A percentile compares a stretch with the other conserved stretches of the same genome.
These are phyloP conservation scores for Etia nguti DNA, from an alignment of 2,113 vertebrate species.

Conservation along the genomic window DNA sequence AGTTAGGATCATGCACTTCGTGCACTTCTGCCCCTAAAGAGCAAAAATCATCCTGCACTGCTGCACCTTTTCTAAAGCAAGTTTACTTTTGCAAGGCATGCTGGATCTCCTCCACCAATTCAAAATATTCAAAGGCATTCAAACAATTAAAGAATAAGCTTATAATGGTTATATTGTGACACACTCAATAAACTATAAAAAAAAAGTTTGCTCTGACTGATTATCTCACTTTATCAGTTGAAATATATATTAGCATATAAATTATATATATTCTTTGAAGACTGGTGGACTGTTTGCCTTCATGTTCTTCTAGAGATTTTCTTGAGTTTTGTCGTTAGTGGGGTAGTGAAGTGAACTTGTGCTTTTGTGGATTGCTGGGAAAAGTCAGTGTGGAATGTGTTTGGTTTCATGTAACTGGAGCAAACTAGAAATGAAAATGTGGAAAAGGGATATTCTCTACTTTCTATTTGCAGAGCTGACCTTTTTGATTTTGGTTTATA, in stretches of 20 bases:
- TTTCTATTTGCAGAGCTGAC: not conserved
- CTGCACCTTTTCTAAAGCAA: accelerated
- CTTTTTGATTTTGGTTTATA: not conserved
- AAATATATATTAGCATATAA: not conserved
- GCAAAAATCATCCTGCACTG: accelerated
- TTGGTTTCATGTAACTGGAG: not conserved
- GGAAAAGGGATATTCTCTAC: accelerated
- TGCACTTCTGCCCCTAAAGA: not conserved
- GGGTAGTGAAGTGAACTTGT: not conserved
- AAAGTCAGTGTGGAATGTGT: accelerated
- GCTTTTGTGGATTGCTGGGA: not conserved
- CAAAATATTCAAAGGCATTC: not conserved
- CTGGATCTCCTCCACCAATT: not conserved
- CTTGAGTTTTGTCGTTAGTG: not conserved
- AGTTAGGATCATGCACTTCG: not conserved
- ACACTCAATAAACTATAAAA: not conserved
- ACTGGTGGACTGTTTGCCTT: not conserved
- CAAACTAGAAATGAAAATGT: accelerated
- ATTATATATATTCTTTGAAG: not conserved
- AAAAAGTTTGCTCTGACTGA: accelerated
- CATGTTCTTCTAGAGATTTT: accelerated
- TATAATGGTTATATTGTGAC: not conserved
- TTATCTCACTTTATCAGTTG: not conserved
- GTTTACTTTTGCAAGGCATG: not conserved
- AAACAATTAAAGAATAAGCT: not conserved